Base-by-base conservation (phyloP, 1,140 invertebrate species). In the Drosophila ananassae region DNA sequence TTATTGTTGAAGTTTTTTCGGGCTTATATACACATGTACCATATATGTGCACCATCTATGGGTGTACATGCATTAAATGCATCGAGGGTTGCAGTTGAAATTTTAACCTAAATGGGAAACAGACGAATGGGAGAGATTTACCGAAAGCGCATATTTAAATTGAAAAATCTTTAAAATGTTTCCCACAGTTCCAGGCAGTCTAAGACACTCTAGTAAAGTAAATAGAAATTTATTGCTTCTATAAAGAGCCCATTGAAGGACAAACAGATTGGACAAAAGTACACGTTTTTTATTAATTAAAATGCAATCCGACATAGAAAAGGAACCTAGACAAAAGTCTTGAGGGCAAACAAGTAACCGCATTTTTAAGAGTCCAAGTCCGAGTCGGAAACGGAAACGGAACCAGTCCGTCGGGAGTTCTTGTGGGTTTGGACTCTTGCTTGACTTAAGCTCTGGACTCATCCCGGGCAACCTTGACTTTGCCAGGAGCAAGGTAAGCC, bases 211-310 rank as follows among this genome's bases (percentile, higher is more conserved):
- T 0, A 28, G 6, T 28, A 6, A 28, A 28, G 6, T 28, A 28
- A 28, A 28, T 28, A 6, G 6, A 28, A 28, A 32, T 32, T 8
- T 1, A 32, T 8, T 32, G 0, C 32, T 10, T 32, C 32, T 32
- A 10, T 32, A 32, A 10, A 10, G 7, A 32, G 32, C 3, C 25
- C 6, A 1, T 81, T 78, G 74, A 77, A 60, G 68, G 56, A 56
- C 54, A 48, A 74, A 74, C 78, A 75, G 12, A 37, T n/a, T 37
- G 34, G 34, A 12, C 34, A 77, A 79, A 79, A 62, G 73, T 79
- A 83, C 78, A 89, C 78, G 82, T 73, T 79, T 82, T 69, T 60
- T 74, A 75, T 89, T 87, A 87, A 87, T 87, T 87, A 87, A 85
- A 87, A 82, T 48, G 74, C 59, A 78, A 87, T 64, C 77, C 47